Evolutionary conservation across 1,140 invertebrate genomes (phyloP), one percentile per base, ranked within the genome.

Genomic region (Chironomus tepperi): DNA sequence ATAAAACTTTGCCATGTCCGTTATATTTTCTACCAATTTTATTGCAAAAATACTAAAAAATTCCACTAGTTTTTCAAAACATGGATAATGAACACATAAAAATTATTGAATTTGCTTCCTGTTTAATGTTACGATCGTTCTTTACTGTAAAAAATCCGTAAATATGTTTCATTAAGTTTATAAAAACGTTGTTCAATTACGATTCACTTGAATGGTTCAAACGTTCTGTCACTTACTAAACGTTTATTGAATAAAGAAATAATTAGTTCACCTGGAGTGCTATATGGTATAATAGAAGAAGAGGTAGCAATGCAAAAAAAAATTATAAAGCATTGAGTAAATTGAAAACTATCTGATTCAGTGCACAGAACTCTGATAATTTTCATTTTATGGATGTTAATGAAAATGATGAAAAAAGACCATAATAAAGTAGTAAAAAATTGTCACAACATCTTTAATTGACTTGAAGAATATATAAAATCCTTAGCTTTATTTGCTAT

Each of bases 161-260:
- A 34, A 34, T 34, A 34, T 34, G 24, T 34, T 34, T 34, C 24
- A 34, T 34, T 34, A 34, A 34, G 24, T 5, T 34, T 34, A 34
- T 34, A 34, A 34, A 34, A 34, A 34, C 24, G 24, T 34, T 34
- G 24, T 34, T 34, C 24, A 34, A 34, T 34, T 34, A 34, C 24
- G 24, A 34, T 34, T 2, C 24, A 34, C 24, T 34, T 34, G 24
- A 34, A 34, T 34, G 24, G 24, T 34, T 34, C 24, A 5, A 34
- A 34, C 24, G 24, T 34, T 34, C 24, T 57, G 15, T 57, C 47
- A 12, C 47, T 57, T 57, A n/a, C 10, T 57, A 15, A n/a, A n/a
- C 47, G 5, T 15, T 57, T 57, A 57, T 57, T 57, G 47, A 57
- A 57, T 57, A 57, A 57, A 57, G 47, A 57, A 57, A 57, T 57